A percentile compares a stretch with the other conserved stretches of the same genome.
These are phyloP conservation scores for Orthonyx spaldingii DNA, from an alignment of 2,113 vertebrate species.

Conservation along the genomic window DNA sequence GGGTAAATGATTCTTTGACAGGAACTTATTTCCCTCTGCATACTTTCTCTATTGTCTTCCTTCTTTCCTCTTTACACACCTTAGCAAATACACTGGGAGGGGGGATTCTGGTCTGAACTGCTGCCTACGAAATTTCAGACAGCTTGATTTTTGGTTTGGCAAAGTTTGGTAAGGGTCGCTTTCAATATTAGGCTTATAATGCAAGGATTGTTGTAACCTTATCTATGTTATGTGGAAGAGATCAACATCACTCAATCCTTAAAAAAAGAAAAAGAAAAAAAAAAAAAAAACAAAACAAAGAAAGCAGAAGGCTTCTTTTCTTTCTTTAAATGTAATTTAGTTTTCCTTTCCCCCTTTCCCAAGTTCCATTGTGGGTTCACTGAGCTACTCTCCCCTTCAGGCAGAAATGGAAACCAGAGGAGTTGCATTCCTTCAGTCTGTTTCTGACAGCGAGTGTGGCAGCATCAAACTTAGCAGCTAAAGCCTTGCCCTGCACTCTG, in stretches of 20 bases:
- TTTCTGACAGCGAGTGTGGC: conserved; percentile 24
- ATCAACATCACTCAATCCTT: conserved; percentile 10
- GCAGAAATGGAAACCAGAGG: conserved; percentile 65
- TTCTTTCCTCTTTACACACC: conserved; percentile 1
- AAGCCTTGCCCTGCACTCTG: conserved; percentile 23
- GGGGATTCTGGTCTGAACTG: neutral
- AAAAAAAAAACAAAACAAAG: neutral
- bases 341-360: conserved; percentile 9
- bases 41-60: neutral
- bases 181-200: conserved; percentile 38
- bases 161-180: neutral
- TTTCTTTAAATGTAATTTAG: conserved; percentile 27
- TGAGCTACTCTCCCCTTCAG: conserved; percentile 51
- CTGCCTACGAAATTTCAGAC: conserved; percentile 36
- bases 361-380: conserved; percentile 45
- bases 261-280: neutral
- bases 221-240: conserved; percentile 31
- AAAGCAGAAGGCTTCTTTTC: neutral
- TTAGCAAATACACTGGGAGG: neutral
- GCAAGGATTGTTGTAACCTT: conserved; percentile 51
- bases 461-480: conserved; percentile 32
- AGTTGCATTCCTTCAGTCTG: conserved; percentile 53
- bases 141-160: conserved; percentile 19
- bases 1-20: neutral
- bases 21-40: neutral